Evolutionary conservation across 2,797 vertebrate genomes (phyloP).

Genomic region (Varecia variegata): DNA sequence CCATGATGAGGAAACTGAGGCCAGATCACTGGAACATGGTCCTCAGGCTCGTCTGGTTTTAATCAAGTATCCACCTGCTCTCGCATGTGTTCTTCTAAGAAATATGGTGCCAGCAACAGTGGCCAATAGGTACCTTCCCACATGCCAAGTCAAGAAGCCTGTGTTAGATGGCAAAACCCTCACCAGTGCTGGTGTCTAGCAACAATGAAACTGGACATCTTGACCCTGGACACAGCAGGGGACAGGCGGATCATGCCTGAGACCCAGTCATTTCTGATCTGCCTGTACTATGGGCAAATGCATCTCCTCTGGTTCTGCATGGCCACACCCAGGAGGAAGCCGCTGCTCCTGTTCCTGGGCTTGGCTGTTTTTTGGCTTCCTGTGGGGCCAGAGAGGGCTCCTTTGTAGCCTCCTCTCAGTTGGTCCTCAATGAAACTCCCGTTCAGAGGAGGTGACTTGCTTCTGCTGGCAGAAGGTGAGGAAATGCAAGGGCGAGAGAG

Average conservation of each 20-base stretch:
- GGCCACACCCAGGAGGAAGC: not conserved
- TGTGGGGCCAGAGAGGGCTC: not conserved
- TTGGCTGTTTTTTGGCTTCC: not conserved
- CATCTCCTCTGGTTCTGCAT: accelerated
- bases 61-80: not conserved
- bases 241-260: accelerated
- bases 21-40: not conserved
- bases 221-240: not conserved
- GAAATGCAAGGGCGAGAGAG: not conserved
- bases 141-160: not conserved
- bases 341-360: not conserved
- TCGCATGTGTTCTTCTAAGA: not conserved
- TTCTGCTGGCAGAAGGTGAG: not conserved
- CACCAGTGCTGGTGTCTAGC: too few species aligned
- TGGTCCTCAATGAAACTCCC: not conserved
- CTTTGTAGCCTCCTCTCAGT: not conserved
- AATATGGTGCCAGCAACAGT: accelerated
- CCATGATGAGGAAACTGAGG: not conserved
- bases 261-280: too few species aligned
- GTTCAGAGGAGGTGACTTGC: not conserved
- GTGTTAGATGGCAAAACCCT: not conserved
- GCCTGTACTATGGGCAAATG: accelerated
- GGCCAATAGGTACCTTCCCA: not conserved
- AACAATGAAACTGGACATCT: not conserved
- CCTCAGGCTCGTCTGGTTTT: not conserved